phyloP scores from a whole-genome alignment of 2,113 vertebrate genomes.

The Callipepla californica region DNA sequence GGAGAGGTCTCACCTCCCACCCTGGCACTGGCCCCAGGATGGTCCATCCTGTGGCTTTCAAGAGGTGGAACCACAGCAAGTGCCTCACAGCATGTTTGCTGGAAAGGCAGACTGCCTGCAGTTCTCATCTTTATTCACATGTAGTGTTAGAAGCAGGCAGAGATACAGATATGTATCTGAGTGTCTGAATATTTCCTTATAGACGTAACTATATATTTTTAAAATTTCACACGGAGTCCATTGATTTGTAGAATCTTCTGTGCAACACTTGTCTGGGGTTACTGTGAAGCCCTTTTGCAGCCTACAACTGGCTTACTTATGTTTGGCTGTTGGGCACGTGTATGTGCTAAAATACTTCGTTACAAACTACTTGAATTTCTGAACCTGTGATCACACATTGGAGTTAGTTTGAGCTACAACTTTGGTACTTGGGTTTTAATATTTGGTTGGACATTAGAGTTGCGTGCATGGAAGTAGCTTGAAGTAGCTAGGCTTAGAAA shows the following conservation, averaged over 20 bases:
- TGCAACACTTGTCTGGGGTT: not conserved
- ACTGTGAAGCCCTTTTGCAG: not conserved
- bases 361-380: not conserved
- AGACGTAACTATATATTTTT: not conserved
- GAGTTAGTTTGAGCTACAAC: not conserved
- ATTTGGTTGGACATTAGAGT: not conserved
- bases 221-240: not conserved
- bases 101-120: not conserved
- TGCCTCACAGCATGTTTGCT: not conserved
- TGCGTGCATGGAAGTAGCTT: not conserved
- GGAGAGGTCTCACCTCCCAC: not conserved
- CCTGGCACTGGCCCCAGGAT: accelerated
- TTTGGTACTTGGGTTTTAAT: not conserved
- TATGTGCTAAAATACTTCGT: not conserved
- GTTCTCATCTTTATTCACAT: not conserved
- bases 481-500: not conserved
- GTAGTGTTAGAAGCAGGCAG: not conserved
- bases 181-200: not conserved
- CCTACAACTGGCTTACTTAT: not conserved
- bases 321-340: not conserved
- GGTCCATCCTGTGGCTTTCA: accelerated
- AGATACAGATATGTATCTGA: not conserved
- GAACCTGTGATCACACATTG: accelerated
- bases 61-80: not conserved
- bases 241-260: not conserved